Conservation (phyloP, 1,140 invertebrate genomes). For the Odontomachus brunneus region DNA sequence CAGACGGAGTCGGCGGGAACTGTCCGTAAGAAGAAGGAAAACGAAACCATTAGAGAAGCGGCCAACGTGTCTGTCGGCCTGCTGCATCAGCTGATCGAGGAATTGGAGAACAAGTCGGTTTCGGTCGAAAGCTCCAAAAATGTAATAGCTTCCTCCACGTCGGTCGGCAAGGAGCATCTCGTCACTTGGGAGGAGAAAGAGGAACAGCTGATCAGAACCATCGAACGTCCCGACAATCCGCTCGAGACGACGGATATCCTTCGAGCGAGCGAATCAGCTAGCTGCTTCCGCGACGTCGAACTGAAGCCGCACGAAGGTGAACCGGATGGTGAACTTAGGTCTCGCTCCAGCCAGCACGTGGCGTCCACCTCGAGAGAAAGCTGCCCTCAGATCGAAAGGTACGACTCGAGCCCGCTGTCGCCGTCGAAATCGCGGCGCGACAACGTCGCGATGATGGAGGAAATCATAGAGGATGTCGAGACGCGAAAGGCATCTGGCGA, state of each 20-base stretch:
- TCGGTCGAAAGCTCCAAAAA: neutral
- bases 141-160: neutral
- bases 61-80: slow-evolving; percentile 39
- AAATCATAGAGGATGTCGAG: slow-evolving; percentile 1
- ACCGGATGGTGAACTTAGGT: neutral
- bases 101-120: slow-evolving; percentile 59
- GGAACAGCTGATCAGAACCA: slow-evolving; percentile 70
- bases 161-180: slow-evolving; percentile 51
- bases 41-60: slow-evolving; percentile 20
- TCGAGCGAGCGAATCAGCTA: neutral
- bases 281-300: neutral
- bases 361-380: slow-evolving; percentile 16
- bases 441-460: neutral
- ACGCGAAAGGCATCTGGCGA: slow-evolving; percentile 10
- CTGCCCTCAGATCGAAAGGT: slow-evolving; percentile 37
- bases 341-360: slow-evolving; percentile 20
- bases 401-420: slow-evolving; percentile 5
- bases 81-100: slow-evolving; percentile 72
- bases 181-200: slow-evolving; percentile 73
- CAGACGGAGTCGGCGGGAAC: neutral
- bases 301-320: slow-evolving; percentile 29
- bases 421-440: neutral
- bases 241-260: neutral
- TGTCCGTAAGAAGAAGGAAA: slow-evolving; percentile 23
- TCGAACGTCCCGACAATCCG: slow-evolving; percentile 43